Evolutionary conservation across 2,888 invertebrate species (phyloP).

Genomic region (Xanthia icteritia): DNA sequence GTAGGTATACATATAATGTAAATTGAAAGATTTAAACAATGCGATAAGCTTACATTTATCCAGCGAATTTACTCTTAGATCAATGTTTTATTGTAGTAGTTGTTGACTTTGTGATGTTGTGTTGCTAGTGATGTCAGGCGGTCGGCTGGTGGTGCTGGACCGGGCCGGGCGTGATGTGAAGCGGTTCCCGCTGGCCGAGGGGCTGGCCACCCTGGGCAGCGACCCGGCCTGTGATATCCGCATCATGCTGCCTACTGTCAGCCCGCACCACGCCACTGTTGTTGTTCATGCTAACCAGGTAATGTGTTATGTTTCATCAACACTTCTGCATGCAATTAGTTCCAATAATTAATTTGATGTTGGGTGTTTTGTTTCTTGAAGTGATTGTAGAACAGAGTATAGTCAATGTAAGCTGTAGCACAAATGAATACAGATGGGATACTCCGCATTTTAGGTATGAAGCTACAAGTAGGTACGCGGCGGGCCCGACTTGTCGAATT

Average conservation of each 20-base stretch:
- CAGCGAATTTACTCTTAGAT: no score
- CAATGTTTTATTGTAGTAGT: no score
- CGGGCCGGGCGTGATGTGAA: slow-evolving; percentile 81
- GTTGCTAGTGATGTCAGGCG: slow-evolving; percentile 79
- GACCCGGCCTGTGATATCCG: slow-evolving; percentile 83
- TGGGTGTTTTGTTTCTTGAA: not conserved
- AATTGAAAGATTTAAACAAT: no score
- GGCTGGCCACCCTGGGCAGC: slow-evolving; percentile 83
- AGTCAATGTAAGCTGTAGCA: not conserved
- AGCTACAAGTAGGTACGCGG: no score
- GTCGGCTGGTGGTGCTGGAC: slow-evolving; percentile 84
- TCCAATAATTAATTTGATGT: not conserved
- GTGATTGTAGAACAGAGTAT: not conserved
- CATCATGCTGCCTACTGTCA: slow-evolving; percentile 78
- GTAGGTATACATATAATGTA: no score
- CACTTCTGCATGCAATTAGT: not conserved
- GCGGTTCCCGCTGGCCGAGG: slow-evolving; percentile 76
- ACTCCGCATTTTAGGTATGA: no score
- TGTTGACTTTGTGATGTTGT: slow-evolving; percentile 6
- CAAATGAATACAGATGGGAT: no score
- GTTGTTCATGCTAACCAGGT: slow-evolving; percentile 83
- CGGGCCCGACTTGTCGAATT: no score
- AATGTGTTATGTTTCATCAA: slow-evolving; percentile 8
- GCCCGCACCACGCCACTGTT: slow-evolving; percentile 84
- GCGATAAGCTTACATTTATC: no score